Percentiles rank a stretch among this genome's conserved stretches.
Conservation (phyloP, 2,113 vertebrate species). For the Sylvietta virens region DNA sequence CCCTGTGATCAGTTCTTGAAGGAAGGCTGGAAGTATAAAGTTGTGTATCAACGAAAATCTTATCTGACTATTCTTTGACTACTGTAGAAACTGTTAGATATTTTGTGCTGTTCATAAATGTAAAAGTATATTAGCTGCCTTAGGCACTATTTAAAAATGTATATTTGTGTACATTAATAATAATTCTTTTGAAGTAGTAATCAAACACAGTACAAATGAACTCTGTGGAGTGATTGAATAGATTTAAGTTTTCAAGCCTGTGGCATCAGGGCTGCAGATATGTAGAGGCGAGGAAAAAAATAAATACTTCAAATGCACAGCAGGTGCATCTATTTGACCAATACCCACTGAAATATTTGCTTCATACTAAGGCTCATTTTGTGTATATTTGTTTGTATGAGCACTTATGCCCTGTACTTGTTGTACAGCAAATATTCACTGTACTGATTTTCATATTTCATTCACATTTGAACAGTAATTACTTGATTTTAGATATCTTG, state of each 20-base stretch:
- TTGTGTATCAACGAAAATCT: neutral
- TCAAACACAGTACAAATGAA: rapidly evolving
- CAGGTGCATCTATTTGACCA: neutral
- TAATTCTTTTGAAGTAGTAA: neutral
- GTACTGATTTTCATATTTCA: neutral
- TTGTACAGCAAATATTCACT: neutral
- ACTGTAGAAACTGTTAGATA: neutral
- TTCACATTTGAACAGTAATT: neutral
- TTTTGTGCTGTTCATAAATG: neutral
- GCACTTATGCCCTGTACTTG: rapidly evolving
- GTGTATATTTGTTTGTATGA: neutral
- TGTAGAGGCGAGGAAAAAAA: neutral
- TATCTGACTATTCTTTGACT: neutral
- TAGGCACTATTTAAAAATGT: neutral
- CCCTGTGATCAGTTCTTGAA: neutral
- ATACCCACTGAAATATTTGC: neutral
- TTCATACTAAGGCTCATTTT: neutral
- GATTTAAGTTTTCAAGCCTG: neutral
- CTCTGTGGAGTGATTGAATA: neutral
- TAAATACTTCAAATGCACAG: neutral
- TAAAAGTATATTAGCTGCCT: neutral
- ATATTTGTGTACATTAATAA: neutral
- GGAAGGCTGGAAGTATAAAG: neutral
- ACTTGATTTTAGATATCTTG: neutral
- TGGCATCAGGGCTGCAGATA: neutral